Evolutionary conservation across 2,113 vertebrate genomes (phyloP).

Genomic region (Cervus canadensis): DNA sequence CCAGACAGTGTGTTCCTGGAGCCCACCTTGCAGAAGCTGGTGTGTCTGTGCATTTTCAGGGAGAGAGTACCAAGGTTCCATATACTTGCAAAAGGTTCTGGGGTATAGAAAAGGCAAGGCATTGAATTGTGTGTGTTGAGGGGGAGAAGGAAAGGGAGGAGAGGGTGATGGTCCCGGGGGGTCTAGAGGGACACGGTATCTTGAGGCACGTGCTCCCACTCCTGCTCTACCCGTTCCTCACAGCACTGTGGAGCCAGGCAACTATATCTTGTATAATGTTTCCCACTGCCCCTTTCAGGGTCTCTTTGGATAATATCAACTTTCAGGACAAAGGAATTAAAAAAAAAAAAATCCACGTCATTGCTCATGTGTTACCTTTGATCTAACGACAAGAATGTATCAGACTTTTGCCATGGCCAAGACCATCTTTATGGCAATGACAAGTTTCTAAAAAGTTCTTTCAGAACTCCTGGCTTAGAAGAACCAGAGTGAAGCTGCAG

Average conservation of each 20-base stretch:
- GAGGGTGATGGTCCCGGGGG: rapidly evolving
- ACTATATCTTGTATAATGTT: rapidly evolving
- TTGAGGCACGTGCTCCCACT: rapidly evolving
- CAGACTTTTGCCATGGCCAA: not conserved
- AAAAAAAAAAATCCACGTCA: not conserved
- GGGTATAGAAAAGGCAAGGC: not conserved
- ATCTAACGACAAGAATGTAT: not conserved
- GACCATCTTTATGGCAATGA: not conserved
- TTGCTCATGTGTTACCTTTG: not conserved
- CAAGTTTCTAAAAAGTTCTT: not conserved
- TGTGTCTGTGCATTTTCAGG: rapidly evolving
- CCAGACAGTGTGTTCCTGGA: not conserved
- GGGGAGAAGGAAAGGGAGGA: not conserved
- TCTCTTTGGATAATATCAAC: not conserved
- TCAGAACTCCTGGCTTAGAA: not conserved
- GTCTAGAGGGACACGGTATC: rapidly evolving
- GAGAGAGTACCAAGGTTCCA: not conserved
- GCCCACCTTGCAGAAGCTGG: not conserved
- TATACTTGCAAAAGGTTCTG: not conserved
- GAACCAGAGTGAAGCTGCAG: not conserved
- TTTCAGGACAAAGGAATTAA: not conserved
- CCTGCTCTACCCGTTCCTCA: not conserved
- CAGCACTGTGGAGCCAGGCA: rapidly evolving
- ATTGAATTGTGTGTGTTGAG: not conserved
- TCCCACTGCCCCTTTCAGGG: not conserved